Base-by-base conservation (phyloP, 1,140 invertebrate genomes). In the Listronotus oregonensis region DNA sequence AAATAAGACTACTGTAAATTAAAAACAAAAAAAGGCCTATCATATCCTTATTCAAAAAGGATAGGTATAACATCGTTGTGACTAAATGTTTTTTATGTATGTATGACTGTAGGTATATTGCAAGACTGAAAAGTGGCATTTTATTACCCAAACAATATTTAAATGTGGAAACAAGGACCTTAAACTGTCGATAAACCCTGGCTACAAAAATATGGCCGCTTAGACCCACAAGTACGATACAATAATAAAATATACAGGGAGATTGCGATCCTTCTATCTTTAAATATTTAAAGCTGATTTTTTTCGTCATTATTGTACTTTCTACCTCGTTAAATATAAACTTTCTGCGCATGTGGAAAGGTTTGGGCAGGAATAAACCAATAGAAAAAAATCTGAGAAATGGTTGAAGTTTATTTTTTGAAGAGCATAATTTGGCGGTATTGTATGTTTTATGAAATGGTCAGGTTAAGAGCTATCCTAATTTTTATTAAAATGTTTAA, bases 171-270 rank as follows among this genome's bases (percentile, higher is more conserved):
- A 14, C 1, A 18, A 17, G 43, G 17, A 46, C 14, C 43, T 12
- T 14, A 46, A 18, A 42, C 40, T 14, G 3, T 14, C 11, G 14
- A 42, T 12, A 42, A 42, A 14, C 43, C 14, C 43, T 50, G 47
- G 21, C 15, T 50, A 50, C 47, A 50, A 50, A 50, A 50, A 50
- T 50, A 50, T 50, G 47, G 47, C 47, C 47, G 17, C 17, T 46
- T 14, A 14, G n/a, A 18, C 43, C 17, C 5, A n/a, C n/a, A 14
- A 18, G 14, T 18, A 46, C n/a, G n/a, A 14, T 2, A 17, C n/a
- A 46, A 17, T 17, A 46, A 17, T 17, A 46, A 46, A 46, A 46
- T 46, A 46, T 46, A 46, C 11, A 46, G 43, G 43, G 43, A 46
- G 17, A 14, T 17, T 50, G 17, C 47, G 15, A 18, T 50, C 15